Conservation (phyloP, 2,113 vertebrate genomes). For the Ailurus styani region DNA sequence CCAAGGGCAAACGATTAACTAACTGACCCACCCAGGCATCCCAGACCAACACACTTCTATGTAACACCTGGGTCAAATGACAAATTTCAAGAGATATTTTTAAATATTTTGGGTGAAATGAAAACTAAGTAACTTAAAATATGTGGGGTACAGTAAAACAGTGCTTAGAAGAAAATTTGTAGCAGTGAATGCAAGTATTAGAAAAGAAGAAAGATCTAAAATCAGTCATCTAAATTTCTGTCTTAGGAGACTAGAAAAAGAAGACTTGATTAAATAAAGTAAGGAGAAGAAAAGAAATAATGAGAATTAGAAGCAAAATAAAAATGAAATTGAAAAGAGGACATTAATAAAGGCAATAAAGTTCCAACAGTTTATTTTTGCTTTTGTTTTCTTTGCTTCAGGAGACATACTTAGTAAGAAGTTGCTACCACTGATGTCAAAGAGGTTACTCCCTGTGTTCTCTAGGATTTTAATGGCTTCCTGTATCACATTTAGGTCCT, state of each 20-base stretch:
- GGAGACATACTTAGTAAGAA: not conserved
- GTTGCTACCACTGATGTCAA: no score
- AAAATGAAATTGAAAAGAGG: not conserved
- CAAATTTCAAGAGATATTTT: not conserved
- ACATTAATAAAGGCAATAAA: not conserved
- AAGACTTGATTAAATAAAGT: not conserved
- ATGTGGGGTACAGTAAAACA: not conserved
- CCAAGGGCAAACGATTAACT: no score
- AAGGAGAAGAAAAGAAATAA: not conserved
- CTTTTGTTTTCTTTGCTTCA: not conserved
- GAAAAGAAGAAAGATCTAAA: not conserved
- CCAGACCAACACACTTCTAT: not conserved
- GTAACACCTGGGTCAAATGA: not conserved
- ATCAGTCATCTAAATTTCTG: not conserved
- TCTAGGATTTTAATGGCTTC: not conserved
- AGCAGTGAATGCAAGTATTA: not conserved
- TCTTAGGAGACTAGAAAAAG: not conserved
- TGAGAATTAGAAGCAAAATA: not conserved
- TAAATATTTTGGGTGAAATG: not conserved
- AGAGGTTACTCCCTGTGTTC: not conserved
- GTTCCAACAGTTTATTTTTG: not conserved
- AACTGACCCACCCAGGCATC: no score
- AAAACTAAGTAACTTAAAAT: not conserved
- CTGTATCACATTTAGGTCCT: not conserved
- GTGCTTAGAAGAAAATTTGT: not conserved